These are phyloP conservation scores for Chouioia cunea DNA, from an alignment of 2,888 invertebrate genomes.

Conservation along the genomic window DNA sequence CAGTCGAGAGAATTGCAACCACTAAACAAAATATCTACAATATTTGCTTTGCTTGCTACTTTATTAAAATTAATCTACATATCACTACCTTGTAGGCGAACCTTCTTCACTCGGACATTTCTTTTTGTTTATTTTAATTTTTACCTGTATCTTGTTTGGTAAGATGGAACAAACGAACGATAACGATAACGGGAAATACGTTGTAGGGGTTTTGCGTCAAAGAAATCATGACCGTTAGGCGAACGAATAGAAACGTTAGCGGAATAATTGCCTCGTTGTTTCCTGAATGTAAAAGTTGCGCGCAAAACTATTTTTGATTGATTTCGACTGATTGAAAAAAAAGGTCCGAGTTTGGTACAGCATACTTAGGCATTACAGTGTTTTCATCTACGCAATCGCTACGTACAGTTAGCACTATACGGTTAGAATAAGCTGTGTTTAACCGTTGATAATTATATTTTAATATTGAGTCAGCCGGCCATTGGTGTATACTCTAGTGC, in stretches of 20 bases:
- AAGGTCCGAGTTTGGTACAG: conserved; percentile 46
- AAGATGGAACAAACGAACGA: too few relatives aligned
- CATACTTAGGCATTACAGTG: conserved; percentile 60
- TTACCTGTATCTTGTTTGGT: too few relatives aligned
- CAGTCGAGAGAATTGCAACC: conserved; percentile 39
- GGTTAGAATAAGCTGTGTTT: conserved; percentile 61
- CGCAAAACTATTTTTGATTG: too few relatives aligned
- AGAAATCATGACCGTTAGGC: too few relatives aligned
- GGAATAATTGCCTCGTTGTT: too few relatives aligned
- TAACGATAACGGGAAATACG: too few relatives aligned
- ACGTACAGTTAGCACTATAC: conserved; percentile 64
- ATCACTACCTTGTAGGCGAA: conserved; percentile 65
- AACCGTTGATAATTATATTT: conserved; percentile 18
- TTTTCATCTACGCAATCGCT: conserved; percentile 63
- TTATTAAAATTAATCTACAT: conserved; percentile 54
- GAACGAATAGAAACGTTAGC: too few relatives aligned
- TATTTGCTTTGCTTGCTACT: conserved; percentile 53
- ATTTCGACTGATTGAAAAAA: conserved; percentile 15
- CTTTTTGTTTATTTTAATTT: conserved; percentile 25
- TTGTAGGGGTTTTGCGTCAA: too few relatives aligned
- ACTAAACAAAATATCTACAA: conserved; percentile 37
- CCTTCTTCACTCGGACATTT: conserved; percentile 52
- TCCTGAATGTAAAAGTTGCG: too few relatives aligned
- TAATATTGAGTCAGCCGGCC: conserved; percentile 42
- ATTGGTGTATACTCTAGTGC: conserved; percentile 39